Evolutionary conservation across 2,797 vertebrate genomes (phyloP).

Genomic region (Clangula hyemalis): DNA sequence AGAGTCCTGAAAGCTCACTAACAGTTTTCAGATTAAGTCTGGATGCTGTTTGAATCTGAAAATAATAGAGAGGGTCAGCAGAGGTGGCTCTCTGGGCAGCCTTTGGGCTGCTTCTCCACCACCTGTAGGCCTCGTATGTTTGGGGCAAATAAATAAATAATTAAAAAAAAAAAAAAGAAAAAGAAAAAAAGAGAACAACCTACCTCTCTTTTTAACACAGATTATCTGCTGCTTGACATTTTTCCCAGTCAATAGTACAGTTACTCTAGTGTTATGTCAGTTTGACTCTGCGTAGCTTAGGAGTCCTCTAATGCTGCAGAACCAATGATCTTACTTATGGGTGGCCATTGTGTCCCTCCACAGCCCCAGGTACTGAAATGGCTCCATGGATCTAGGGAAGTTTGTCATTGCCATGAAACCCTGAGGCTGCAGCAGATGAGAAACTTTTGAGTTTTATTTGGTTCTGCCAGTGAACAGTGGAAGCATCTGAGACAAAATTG

Average conservation of each 20-base stretch:
- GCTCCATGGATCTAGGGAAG: fast-evolving
- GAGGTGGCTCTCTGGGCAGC: not conserved
- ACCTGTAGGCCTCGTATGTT: not conserved
- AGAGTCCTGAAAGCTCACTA: not conserved
- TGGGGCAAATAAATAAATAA: too few relatives aligned
- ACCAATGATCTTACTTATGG: too few relatives aligned
- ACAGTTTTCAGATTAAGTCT: not conserved
- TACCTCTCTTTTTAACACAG: not conserved
- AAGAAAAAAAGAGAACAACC: too few relatives aligned
- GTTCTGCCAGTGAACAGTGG: not conserved
- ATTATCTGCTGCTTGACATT: not conserved
- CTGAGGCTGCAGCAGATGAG: not conserved
- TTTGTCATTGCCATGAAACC: not conserved
- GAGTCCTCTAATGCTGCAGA: not conserved
- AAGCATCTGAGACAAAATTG: not conserved
- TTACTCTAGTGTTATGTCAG: not conserved
- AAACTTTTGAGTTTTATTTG: not conserved
- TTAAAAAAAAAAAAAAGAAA: not conserved
- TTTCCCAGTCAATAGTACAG: not conserved
- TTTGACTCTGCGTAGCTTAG: fast-evolving
- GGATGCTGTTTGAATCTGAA: not conserved
- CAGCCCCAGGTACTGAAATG: not conserved
- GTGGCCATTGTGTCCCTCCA: too few relatives aligned
- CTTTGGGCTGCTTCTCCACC: not conserved
- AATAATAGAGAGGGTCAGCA: not conserved